Conservation (phyloP, 2,113 vertebrate genomes). For the Sinocyclocheilus grahami region DNA sequence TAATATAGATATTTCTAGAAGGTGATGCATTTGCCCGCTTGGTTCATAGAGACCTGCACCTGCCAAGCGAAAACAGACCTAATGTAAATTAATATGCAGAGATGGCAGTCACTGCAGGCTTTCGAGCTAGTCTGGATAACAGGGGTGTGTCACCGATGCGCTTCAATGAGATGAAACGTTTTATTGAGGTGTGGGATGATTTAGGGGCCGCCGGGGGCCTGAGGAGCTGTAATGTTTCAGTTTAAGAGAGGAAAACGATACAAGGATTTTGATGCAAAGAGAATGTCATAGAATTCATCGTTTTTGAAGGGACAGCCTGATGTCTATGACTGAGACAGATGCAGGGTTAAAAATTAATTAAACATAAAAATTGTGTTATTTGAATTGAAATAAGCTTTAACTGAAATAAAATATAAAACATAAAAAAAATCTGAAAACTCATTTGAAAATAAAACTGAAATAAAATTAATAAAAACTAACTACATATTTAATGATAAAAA, state of each 20-base stretch:
- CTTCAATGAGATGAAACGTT: slow-evolving; percentile 33
- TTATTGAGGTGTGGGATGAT: slow-evolving; percentile 42
- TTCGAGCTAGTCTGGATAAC: slow-evolving; percentile 37
- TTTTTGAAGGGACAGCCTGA: neutral
- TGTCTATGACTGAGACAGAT: neutral
- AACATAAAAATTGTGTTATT: too few species aligned
- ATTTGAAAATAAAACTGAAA: too few species aligned
- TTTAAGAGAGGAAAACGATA: slow-evolving; percentile 28
- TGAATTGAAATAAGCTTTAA: too few species aligned
- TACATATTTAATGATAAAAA: too few species aligned
- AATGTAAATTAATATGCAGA: slow-evolving; percentile 60
- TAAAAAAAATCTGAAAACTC: too few species aligned
- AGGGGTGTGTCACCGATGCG: slow-evolving; percentile 27
- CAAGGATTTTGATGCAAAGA: slow-evolving; percentile 17
- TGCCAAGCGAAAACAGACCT: slow-evolving; percentile 43
- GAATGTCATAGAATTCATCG: neutral
- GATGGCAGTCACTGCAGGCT: slow-evolving; percentile 50
- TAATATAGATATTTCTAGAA: slow-evolving; percentile 60
- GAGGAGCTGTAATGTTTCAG: slow-evolving; percentile 24
- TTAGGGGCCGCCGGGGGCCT: slow-evolving; percentile 20
- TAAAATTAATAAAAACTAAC: too few species aligned
- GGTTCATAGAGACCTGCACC: slow-evolving; percentile 50
- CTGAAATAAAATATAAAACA: too few species aligned
- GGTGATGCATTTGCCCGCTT: slow-evolving; percentile 57
- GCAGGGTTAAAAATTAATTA: too few species aligned